Conservation (phyloP, 2,797 vertebrate species). For the Gallinago nigripennis region DNA sequence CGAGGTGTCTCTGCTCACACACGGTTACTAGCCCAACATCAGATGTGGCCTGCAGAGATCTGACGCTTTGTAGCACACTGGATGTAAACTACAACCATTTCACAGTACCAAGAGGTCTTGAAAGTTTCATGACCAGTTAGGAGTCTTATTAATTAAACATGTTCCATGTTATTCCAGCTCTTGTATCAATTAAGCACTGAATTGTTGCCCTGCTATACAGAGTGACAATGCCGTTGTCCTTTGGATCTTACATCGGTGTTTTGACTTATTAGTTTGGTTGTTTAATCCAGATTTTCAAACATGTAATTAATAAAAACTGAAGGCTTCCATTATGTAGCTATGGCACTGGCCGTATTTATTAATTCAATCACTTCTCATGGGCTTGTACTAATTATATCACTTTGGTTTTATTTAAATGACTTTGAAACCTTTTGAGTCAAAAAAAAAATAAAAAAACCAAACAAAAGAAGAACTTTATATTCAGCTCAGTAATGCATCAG, state of each 20-base stretch:
- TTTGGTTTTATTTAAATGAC: background rate
- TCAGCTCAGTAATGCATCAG: background rate
- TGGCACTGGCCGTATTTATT: background rate
- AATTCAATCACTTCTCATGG: constrained; percentile 17
- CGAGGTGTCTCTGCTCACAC: background rate
- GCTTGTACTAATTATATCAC: constrained; percentile 41
- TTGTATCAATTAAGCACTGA: constrained; percentile 52
- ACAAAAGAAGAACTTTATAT: background rate
- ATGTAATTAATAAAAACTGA: constrained; percentile 53
- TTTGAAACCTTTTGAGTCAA: constrained; percentile 30
- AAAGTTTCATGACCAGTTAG: constrained; percentile 48
- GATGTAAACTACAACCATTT: background rate
- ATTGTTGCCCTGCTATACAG: background rate
- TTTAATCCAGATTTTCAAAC: constrained; percentile 50
- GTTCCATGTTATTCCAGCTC: constrained; percentile 9
- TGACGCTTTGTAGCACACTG: background rate
- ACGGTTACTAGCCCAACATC: background rate
- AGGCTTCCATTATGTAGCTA: background rate
- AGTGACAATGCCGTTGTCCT: constrained; percentile 12
- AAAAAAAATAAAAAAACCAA: background rate
- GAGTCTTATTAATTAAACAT: constrained; percentile 66
- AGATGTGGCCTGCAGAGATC: background rate
- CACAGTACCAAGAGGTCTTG: background rate
- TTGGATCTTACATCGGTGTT: background rate
- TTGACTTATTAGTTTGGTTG: constrained; percentile 39